Evolutionary conservation across 2,797 vertebrate species (phyloP), one percentile per base, ranked within the genome.

Genomic region (Poeciliopsis presidionis): DNA sequence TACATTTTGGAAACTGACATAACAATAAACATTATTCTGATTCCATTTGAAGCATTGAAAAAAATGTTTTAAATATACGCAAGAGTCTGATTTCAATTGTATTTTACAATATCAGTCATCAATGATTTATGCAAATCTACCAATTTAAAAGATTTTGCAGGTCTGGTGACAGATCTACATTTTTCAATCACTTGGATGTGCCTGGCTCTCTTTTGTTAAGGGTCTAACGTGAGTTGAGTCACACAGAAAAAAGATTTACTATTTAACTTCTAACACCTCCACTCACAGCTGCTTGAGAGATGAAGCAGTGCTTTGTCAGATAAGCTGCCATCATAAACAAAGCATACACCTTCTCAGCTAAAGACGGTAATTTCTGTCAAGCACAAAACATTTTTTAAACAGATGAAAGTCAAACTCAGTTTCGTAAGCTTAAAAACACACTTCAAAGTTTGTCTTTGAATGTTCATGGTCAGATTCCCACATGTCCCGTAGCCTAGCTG

Each of bases 321-420:
- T 81, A 92, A 90, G 88, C 84, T 90, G 87, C 87, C 77, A 92
- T 93, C 91, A 91, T 57, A 57, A 57, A 65, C 33, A 69, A 70
- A 70, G 75, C 83, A 65, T 74, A 81, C 75, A 76, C 73, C 63
- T 59, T 65, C 39, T 76, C 72, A 63, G 82, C 77, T 88, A 87
- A 53, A 86, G 74, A 83, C 80, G 49, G 76, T 82, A 55, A 87
- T 89, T 90, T 74, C 79, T 59, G 57, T 73, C 43, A 63, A 85
- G 75, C 25, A 75, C 67, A 39, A 53, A 53, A 20, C n/a, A 67
- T 55, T 55, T 20, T 80, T 86, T 45, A 16, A 36, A n/a, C 30
- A n/a, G 22, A 12, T 28, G 55, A 74, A 78, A 76, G 81, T 65
- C n/a, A 57, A 36, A 72, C 63, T 74, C 36, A 47, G 20, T 69